Evolutionary conservation across 2,113 vertebrate species (phyloP), one percentile per base, ranked within the genome.

Genomic region (Pristiophorus japonicus): DNA sequence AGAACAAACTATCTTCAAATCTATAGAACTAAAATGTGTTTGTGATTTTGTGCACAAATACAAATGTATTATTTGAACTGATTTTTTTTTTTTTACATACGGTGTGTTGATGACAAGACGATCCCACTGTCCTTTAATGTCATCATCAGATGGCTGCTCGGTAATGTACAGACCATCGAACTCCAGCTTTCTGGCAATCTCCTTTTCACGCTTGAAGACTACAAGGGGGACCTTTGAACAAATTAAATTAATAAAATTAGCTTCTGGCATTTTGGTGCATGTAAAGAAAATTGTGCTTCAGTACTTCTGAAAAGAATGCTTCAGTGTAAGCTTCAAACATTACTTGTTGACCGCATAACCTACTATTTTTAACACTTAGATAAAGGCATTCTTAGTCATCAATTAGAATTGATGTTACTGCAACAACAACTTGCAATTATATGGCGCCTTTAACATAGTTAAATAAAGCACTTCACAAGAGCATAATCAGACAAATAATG

Each of bases 121-220:
- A 97, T 99, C 99, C 99, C 99, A 99, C 3, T 99, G 99, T 59
- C 99, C 99, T 97, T 99, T 99, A 96, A 99, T 99, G 96, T 99
- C 99, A 92, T 99, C 99, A 96, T 99, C 99, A 7, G 98, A 99
- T 1, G 99, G 99, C 96, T 99, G 99, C 96, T 99, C 99, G 0
- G 99, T 99, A 96, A 99, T 99, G 96, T 99, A 99, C 0, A 99
- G 97, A 59, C 99, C 99, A 5, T 99, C 99, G 96, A 99, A 99
- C 97, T 99, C 99, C 96, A 99, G 96, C 97, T 99, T 99, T 96
- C 99, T 98, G 45, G 99, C 99, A 59, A 99, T 98, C 96, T 99
- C 99, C 96, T 99, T 99, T 97, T 99, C 99, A 62, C 99, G 98
- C 96, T 99, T 99, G 97, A 99, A 99, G 84, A 99, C 99, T 51